phyloP scores from a whole-genome alignment of 2,888 invertebrate species.

The Xestobium rufovillosum region DNA sequence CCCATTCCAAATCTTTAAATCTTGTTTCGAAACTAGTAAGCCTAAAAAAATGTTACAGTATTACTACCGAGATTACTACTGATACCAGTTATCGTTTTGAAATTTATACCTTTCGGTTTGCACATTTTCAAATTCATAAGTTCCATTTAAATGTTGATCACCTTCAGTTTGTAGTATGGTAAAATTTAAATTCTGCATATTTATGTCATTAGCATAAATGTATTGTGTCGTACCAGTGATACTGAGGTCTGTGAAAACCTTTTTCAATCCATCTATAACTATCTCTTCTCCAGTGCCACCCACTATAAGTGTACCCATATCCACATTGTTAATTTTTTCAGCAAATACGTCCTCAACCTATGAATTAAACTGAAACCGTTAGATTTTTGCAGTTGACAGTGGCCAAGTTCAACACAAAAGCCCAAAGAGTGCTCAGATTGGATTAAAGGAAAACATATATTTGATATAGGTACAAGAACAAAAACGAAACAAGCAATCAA shows the following conservation, averaged over 20 bases:
- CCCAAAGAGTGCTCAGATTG: no score
- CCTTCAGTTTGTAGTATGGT: slow-evolving; percentile 40
- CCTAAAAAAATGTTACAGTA: no score
- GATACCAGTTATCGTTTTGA: background rate
- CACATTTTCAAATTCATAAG: slow-evolving; percentile 39
- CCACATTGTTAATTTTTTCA: slow-evolving; percentile 43
- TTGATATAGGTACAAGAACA: no score
- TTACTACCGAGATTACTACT: background rate
- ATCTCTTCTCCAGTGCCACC: slow-evolving; percentile 36
- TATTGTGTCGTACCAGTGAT: slow-evolving; percentile 42
- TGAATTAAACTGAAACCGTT: no score
- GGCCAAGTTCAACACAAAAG: no score
- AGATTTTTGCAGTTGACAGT: no score
- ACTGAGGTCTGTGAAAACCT: no score
- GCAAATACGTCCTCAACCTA: slow-evolving; percentile 38
- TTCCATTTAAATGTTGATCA: slow-evolving; percentile 44
- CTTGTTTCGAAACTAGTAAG: slow-evolving; percentile 22
- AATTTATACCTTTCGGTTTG: slow-evolving; percentile 22
- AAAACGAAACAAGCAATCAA: no score
- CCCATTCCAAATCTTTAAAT: slow-evolving; percentile 27
- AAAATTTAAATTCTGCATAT: slow-evolving; percentile 40
- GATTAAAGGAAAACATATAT: no score
- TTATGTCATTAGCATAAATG: slow-evolving; percentile 43
- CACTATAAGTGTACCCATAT: slow-evolving; percentile 41
- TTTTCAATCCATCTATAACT: no score